A percentile compares a stretch with the other conserved stretches of the same genome.
These are phyloP conservation scores for Morpho deidamia DNA, from an alignment of 2,888 invertebrate genomes.

Conservation along the genomic window DNA sequence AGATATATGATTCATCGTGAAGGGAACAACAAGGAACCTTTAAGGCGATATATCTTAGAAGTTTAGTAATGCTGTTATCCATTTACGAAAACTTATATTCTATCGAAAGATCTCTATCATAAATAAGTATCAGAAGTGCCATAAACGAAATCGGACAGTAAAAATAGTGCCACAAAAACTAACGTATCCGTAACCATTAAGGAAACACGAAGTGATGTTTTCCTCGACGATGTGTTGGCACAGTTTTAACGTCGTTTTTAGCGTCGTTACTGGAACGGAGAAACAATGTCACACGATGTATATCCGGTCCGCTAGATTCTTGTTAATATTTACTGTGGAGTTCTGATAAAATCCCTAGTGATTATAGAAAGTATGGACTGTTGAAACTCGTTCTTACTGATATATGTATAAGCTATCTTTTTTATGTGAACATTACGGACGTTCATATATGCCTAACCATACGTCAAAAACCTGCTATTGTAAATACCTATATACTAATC, in stretches of 20 bases:
- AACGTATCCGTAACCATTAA: conserved; percentile 18
- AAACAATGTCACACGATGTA: conserved; percentile 2
- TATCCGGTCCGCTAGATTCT: not conserved
- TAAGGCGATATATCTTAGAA: too few species aligned
- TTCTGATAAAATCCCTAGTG: not conserved
- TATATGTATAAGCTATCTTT: too few species aligned
- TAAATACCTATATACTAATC: too few species aligned
- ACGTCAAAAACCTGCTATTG: too few species aligned
- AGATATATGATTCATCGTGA: too few species aligned
- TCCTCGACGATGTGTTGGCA: conserved; percentile 17
- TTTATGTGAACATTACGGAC: too few species aligned
- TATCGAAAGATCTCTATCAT: not conserved
- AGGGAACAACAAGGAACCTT: too few species aligned
- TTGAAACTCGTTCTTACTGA: too few species aligned
- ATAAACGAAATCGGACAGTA: conserved; percentile 1
- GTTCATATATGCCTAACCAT: too few species aligned
- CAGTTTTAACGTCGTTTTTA: conserved; percentile 13
- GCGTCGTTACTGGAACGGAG: conserved; percentile 7
- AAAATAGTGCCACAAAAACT: conserved; percentile 15
- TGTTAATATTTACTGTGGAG: not conserved
- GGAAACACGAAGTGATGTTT: conserved; percentile 15
- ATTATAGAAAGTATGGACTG: too few species aligned
- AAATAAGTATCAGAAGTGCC: not conserved
- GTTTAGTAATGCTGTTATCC: not conserved
- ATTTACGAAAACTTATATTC: not conserved